A percentile compares a stretch with the other conserved stretches of the same genome.
Conservation (phyloP, 2,113 vertebrate species). For the Sebastes fasciatus region DNA sequence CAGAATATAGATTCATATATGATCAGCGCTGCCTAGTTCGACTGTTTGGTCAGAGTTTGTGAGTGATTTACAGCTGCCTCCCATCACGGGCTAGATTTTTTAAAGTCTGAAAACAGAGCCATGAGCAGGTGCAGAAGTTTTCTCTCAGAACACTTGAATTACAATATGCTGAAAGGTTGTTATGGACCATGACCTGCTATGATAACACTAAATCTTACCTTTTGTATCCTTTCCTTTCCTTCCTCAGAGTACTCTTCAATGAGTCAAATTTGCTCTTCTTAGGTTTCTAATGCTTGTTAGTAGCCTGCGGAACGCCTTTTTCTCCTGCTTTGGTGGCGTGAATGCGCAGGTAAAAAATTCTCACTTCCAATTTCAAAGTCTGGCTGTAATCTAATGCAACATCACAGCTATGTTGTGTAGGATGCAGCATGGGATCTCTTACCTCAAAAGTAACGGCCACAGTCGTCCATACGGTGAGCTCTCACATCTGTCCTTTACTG, state of each 20-base stretch:
- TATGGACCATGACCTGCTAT: too few relatives aligned
- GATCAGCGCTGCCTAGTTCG: too few relatives aligned
- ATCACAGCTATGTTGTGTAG: background rate
- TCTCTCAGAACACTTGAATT: too few relatives aligned
- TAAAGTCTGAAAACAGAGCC: too few relatives aligned
- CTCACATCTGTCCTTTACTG: background rate
- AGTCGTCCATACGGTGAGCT: background rate
- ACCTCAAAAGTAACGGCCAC: background rate
- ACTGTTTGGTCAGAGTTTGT: too few relatives aligned
- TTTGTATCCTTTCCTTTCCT: background rate
- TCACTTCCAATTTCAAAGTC: conserved; percentile 4
- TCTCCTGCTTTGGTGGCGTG: background rate
- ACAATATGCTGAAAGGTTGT: too few relatives aligned
- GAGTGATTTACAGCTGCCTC: too few relatives aligned
- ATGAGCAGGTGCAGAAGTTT: too few relatives aligned
- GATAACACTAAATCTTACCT: background rate
- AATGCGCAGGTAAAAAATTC: background rate
- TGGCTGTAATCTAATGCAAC: conserved; percentile 3
- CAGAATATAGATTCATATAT: too few relatives aligned
- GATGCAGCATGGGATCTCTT: background rate
- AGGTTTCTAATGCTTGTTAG: background rate
- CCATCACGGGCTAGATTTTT: too few relatives aligned
- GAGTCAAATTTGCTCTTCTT: conserved; percentile 2
- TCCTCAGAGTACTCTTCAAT: background rate
- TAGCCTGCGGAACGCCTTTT: background rate